phyloP scores from a whole-genome alignment of 2,797 vertebrate species.

The Carapus acus region DNA sequence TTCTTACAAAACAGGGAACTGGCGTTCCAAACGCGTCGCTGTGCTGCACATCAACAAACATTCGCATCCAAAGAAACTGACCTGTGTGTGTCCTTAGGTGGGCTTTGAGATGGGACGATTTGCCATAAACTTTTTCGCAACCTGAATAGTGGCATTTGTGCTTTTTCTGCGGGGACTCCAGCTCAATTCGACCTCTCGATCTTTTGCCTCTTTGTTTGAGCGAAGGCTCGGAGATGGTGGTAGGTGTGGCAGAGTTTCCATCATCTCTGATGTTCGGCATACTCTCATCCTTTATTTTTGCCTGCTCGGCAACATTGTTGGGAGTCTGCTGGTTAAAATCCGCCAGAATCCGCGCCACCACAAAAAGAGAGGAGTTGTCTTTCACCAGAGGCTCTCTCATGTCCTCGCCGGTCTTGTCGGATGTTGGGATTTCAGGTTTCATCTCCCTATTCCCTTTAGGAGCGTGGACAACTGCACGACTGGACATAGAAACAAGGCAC shows the following conservation, averaged over 20 bases:
- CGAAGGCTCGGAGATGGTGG: slow-evolving; percentile 77
- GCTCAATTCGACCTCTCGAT: slow-evolving; percentile 81
- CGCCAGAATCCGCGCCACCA: slow-evolving; percentile 93
- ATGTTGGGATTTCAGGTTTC: slow-evolving; percentile 70
- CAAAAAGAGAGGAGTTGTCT: slow-evolving; percentile 89
- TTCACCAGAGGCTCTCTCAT: slow-evolving; percentile 76
- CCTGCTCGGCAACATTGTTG: slow-evolving; percentile 71
- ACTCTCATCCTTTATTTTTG: slow-evolving; percentile 75
- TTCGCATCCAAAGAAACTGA: slow-evolving; percentile 74
- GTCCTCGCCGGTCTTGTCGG: slow-evolving; percentile 75
- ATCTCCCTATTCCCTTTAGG: slow-evolving; percentile 77
- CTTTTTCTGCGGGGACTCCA: slow-evolving; percentile 91
- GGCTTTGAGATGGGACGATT: slow-evolving; percentile 99
- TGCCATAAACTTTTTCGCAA: slow-evolving; percentile 99
- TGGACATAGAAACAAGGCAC: slow-evolving; percentile 99
- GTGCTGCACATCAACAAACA: slow-evolving; percentile 42
- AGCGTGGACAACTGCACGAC: slow-evolving; percentile 86
- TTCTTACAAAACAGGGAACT: slow-evolving; percentile 25
- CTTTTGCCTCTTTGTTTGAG: slow-evolving; percentile 93
- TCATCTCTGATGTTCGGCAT: slow-evolving; percentile 69
- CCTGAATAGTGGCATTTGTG: slow-evolving; percentile 98
- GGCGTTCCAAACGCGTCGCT: slow-evolving; percentile 55
- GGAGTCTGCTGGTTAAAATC: slow-evolving; percentile 95
- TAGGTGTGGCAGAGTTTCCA: slow-evolving; percentile 92
- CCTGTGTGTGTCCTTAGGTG: slow-evolving; percentile 99